phyloP scores from a whole-genome alignment of 1,140 invertebrate species.

The Drosophila grimshawi region DNA sequence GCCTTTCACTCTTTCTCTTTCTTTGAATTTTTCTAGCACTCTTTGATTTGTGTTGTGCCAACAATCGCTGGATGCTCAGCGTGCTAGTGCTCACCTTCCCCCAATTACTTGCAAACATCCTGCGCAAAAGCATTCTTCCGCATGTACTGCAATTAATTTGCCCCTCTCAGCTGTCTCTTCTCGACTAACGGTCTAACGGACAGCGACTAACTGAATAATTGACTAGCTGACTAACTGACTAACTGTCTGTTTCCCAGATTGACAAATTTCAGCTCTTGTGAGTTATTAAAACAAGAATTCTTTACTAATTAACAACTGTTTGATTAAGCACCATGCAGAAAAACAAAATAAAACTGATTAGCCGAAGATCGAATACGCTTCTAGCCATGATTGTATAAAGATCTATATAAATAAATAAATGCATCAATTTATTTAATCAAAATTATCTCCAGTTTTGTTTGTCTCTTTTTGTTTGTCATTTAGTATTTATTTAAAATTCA shows the following conservation, averaged over 20 bases:
- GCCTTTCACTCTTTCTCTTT: constrained; percentile 1
- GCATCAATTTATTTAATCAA: neutral
- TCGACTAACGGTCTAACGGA: neutral
- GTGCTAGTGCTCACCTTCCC: constrained; percentile 26
- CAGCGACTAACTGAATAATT: neutral
- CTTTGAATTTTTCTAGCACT: neutral
- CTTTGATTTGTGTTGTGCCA: constrained; percentile 77
- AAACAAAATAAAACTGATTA: constrained; percentile 3
- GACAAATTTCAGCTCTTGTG: constrained; percentile 38
- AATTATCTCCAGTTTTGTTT: neutral
- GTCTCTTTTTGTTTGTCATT: neutral
- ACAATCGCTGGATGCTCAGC: constrained; percentile 62
- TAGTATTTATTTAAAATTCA: neutral
- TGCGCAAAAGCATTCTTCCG: constrained; percentile 64
- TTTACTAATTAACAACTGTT: constrained; percentile 69
- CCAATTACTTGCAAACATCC: neutral
- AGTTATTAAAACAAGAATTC: constrained; percentile 59
- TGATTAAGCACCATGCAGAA: constrained; percentile 33
- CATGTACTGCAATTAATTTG: constrained; percentile 75
- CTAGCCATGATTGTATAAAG: too few relatives aligned
- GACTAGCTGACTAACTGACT: constrained; percentile 1
- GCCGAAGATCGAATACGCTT: constrained; percentile 5
- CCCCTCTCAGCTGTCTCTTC: constrained; percentile 11
- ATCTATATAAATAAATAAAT: neutral
- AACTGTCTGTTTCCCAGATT: neutral